These are phyloP conservation scores for Sesia bembeciformis DNA, from an alignment of 2,888 invertebrate genomes.

Conservation along the genomic window DNA sequence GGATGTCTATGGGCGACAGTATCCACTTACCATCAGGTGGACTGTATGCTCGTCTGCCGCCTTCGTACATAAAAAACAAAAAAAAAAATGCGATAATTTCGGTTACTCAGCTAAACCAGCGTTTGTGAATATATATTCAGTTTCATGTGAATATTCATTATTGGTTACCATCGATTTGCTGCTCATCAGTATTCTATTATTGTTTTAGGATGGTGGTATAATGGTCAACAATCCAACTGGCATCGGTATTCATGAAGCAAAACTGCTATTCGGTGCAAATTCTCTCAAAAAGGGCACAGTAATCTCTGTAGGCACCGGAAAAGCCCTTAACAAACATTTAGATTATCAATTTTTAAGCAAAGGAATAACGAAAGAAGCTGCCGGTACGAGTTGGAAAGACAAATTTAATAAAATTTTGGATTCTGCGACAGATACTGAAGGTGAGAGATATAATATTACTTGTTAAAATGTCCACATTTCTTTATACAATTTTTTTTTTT, in stretches of 20 bases:
- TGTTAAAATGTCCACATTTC: too few relatives aligned
- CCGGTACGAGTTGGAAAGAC: slow-evolving; percentile 79
- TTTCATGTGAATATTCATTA: too few relatives aligned
- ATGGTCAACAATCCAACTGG: slow-evolving; percentile 92
- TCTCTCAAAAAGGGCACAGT: slow-evolving; percentile 80
- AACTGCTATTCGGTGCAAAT: slow-evolving; percentile 84
- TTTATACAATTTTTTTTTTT: too few relatives aligned
- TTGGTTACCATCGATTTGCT: too few relatives aligned
- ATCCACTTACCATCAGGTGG: too few relatives aligned
- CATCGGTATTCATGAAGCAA: slow-evolving; percentile 90
- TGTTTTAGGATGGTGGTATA: slow-evolving; percentile 83
- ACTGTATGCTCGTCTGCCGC: too few relatives aligned
- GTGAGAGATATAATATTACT: slow-evolving; percentile 37
- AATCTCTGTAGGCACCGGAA: slow-evolving; percentile 88
- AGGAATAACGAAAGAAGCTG: slow-evolving; percentile 19
- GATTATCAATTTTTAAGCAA: slow-evolving; percentile 28
- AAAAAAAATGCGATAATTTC: too few relatives aligned
- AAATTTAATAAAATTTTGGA: slow-evolving; percentile 88
- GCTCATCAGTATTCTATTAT: background rate
- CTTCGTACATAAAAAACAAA: too few relatives aligned
- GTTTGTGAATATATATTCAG: too few relatives aligned
- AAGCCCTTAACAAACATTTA: slow-evolving; percentile 54
- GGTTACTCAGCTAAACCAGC: too few relatives aligned
- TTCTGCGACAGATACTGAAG: slow-evolving; percentile 91
- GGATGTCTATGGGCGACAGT: too few relatives aligned